phyloP scores from a whole-genome alignment of 2,113 vertebrate species.

The Holacanthus passer region DNA sequence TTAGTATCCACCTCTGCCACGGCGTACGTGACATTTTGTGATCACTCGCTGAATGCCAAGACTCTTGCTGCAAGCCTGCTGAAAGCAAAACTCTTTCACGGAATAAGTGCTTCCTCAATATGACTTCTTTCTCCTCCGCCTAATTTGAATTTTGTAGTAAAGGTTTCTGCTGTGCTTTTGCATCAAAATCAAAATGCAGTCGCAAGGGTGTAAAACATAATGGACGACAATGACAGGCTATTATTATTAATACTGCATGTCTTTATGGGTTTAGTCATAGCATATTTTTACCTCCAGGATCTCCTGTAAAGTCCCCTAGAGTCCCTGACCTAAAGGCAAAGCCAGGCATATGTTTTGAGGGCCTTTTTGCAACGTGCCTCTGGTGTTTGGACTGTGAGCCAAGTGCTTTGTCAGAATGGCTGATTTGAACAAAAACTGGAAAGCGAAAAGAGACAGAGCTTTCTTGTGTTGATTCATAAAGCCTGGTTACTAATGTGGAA shows the following conservation, averaged over 20 bases:
- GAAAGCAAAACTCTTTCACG: slow-evolving; percentile 45
- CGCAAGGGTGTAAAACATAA: slow-evolving; percentile 16
- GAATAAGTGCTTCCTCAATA: slow-evolving; percentile 35
- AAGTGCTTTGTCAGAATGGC: slow-evolving; percentile 13
- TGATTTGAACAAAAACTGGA: background rate
- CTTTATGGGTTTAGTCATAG: slow-evolving; percentile 7
- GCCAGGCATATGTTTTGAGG: background rate
- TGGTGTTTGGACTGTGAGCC: slow-evolving; percentile 9
- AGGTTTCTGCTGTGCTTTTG: slow-evolving; percentile 29
- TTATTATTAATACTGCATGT: slow-evolving; percentile 27
- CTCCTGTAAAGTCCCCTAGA: slow-evolving; percentile 3
- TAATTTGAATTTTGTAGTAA: slow-evolving; percentile 22
- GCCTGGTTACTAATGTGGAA: background rate
- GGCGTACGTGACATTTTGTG: slow-evolving; percentile 62
- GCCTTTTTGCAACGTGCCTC: background rate
- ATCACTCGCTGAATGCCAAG: slow-evolving; percentile 63
- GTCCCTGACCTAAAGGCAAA: slow-evolving; percentile 22
- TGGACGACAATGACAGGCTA: background rate
- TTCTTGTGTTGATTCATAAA: slow-evolving; percentile 12
- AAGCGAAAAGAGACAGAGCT: background rate
- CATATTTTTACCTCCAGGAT: slow-evolving; percentile 17
- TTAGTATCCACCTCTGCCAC: slow-evolving; percentile 32
- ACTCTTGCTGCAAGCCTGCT: slow-evolving; percentile 49
- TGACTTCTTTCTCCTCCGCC: slow-evolving; percentile 23
- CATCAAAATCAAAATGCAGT: slow-evolving; percentile 8